These are phyloP conservation scores for Phorcus lineatus DNA, from an alignment of 2,888 invertebrate genomes.

Conservation along the genomic window DNA sequence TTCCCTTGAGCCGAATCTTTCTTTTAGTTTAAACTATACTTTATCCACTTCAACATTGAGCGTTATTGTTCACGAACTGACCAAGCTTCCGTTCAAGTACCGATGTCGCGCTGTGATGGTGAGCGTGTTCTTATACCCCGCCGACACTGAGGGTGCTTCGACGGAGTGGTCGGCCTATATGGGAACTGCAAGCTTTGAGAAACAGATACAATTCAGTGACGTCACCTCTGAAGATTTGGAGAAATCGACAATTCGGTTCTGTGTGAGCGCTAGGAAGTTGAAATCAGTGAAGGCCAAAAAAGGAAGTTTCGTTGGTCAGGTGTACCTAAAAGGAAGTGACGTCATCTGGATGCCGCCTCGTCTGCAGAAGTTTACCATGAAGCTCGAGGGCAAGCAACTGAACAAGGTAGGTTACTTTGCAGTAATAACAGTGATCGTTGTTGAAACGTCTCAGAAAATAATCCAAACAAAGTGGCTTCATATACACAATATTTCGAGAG, in stretches of 20 bases:
- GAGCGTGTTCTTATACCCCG: slow-evolving; percentile 28
- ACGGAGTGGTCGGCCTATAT: slow-evolving; percentile 12
- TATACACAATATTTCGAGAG: too few relatives aligned
- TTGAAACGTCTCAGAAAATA: too few relatives aligned
- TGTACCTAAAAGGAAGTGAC: slow-evolving; percentile 34
- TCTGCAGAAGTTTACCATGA: slow-evolving; percentile 20
- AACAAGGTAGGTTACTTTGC: slow-evolving; percentile 32
- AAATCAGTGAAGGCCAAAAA: slow-evolving; percentile 22
- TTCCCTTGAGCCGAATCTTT: neutral
- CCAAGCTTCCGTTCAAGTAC: slow-evolving; percentile 20
- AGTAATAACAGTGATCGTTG: neutral
- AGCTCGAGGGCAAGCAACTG: slow-evolving; percentile 32
- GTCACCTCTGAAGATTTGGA: slow-evolving; percentile 31
- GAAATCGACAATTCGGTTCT: slow-evolving; percentile 32
- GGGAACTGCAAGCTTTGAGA: slow-evolving; percentile 29
- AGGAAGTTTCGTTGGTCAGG: slow-evolving; percentile 34
- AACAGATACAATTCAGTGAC: slow-evolving; percentile 34
- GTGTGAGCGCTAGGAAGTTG: slow-evolving; percentile 30
- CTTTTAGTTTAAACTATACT: slow-evolving; percentile 28
- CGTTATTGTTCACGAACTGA: slow-evolving; percentile 24
- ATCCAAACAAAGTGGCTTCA: too few relatives aligned
- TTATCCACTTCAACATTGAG: slow-evolving; percentile 27
- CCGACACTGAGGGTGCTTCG: slow-evolving; percentile 23
- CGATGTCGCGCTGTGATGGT: slow-evolving; percentile 24
- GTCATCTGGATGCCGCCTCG: slow-evolving; percentile 25